Percentiles rank a stretch among this genome's conserved stretches.
Conservation (phyloP, 2,888 invertebrate species). For the Beris chalybata region DNA sequence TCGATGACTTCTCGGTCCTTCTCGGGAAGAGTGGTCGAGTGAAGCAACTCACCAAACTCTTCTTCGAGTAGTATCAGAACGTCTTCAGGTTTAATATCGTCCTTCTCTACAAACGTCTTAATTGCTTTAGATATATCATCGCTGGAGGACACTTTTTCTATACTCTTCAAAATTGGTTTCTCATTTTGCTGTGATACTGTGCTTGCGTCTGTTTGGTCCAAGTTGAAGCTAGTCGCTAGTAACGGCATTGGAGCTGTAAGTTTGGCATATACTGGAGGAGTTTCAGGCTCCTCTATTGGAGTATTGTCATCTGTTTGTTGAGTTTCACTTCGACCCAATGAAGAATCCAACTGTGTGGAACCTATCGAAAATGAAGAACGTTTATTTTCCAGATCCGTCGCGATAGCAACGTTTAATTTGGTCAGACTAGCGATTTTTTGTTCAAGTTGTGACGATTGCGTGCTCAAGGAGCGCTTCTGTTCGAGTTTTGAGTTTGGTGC, state of each 20-base stretch:
- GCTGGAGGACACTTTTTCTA: not conserved
- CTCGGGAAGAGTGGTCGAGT: conserved; percentile 21
- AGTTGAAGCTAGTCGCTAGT: not conserved
- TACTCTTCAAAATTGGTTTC: not conserved
- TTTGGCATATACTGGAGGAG: conserved; percentile 7
- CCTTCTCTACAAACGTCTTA: conserved; percentile 32
- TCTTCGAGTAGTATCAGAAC: conserved; percentile 33
- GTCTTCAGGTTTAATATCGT: conserved; percentile 30
- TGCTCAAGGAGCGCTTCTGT: conserved; percentile 25
- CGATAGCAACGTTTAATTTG: not conserved
- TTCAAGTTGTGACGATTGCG: conserved; percentile 22
- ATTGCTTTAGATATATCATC: conserved; percentile 35
- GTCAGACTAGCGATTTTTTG: not conserved
- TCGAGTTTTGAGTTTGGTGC: conserved; percentile 40
- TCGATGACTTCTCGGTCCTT: conserved; percentile 31
- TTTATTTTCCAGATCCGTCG: conserved; percentile 3
- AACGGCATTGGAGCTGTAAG: not conserved
- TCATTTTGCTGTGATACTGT: not conserved
- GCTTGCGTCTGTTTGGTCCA: not conserved
- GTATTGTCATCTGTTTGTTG: not conserved
- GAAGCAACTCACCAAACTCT: conserved; percentile 36
- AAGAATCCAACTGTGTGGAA: not conserved
- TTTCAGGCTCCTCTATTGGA: not conserved
- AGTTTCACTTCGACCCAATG: too few relatives aligned
- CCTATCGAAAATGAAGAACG: not conserved